Percentiles rank a stretch among this genome's conserved stretches.
Conservation (phyloP, 35 echinoderm and acorn worm genomes). For the Ptychodera flava region DNA sequence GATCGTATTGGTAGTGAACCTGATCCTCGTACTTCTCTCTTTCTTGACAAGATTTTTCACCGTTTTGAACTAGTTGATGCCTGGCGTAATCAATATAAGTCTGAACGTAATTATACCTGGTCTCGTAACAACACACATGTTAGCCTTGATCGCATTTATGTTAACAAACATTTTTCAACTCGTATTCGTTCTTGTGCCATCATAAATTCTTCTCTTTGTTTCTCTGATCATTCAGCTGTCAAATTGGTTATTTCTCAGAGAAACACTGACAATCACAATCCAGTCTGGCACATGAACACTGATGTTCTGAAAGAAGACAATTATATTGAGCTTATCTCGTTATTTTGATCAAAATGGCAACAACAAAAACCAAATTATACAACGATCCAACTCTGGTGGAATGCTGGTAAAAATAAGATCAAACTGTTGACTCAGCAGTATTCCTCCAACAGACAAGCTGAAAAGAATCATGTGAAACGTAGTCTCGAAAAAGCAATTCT, state of each 20-base stretch:
- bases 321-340: no score
- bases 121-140: background rate
- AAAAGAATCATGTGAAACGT: no score
- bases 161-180: background rate
- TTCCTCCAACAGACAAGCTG: no score
- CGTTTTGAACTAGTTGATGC: background rate
- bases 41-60: background rate
- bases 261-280: background rate
- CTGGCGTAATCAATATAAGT: background rate
- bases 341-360: no score
- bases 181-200: background rate
- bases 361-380: no score
- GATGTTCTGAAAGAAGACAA: no score
- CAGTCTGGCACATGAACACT: background rate
- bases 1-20: background rate
- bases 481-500: no score
- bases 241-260: background rate
- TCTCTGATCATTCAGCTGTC: background rate
- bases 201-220: background rate
- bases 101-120: background rate
- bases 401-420: no score
- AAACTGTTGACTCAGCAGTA: no score
- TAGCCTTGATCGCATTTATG: background rate
- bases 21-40: background rate
- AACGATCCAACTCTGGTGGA: no score